phyloP scores from a whole-genome alignment of 2,797 vertebrate genomes.

The Glossophaga mutica region DNA sequence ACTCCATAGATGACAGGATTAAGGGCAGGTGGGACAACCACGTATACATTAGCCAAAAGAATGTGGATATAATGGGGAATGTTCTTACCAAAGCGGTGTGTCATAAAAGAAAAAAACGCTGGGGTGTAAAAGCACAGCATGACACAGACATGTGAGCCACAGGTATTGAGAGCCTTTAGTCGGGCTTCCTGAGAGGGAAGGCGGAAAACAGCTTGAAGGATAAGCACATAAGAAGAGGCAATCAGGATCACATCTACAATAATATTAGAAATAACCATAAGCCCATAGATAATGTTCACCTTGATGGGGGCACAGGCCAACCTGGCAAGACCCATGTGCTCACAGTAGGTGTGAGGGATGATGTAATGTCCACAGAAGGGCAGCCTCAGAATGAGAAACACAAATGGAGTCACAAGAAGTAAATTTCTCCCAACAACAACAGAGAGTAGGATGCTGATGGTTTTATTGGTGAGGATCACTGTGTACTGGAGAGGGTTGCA shows the following conservation, averaged over 20 bases:
- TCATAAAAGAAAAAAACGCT: constrained; percentile 64
- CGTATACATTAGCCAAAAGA: constrained; percentile 57
- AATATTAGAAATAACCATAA: constrained; percentile 66
- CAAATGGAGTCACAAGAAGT: constrained; percentile 60
- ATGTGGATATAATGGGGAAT: constrained; percentile 46
- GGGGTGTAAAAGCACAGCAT: constrained; percentile 65
- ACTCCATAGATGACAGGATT: constrained; percentile 85
- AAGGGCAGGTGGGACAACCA: constrained; percentile 77
- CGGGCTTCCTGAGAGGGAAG: constrained; percentile 58
- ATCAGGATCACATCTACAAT: constrained; percentile 67
- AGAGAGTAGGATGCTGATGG: constrained; percentile 16
- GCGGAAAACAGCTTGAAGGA: constrained; percentile 58
- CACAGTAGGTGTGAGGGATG: constrained; percentile 67
- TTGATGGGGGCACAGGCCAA: constrained; percentile 60
- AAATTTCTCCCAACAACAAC: constrained; percentile 58
- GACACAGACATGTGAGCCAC: constrained; percentile 66
- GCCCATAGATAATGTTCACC: constrained; percentile 63
- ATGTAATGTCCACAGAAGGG: constrained; percentile 57
- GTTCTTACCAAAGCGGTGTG: constrained; percentile 49
- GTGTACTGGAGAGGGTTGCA: constrained; percentile 85
- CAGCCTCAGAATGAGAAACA: constrained; percentile 62
- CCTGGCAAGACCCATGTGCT: constrained; percentile 70
- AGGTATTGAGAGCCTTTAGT: constrained; percentile 67
- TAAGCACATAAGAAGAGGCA: constrained; percentile 51
- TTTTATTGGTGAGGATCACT: constrained; percentile 81